These are phyloP conservation scores for Griposia aprilina DNA, from an alignment of 2,888 invertebrate species.

Conservation along the genomic window DNA sequence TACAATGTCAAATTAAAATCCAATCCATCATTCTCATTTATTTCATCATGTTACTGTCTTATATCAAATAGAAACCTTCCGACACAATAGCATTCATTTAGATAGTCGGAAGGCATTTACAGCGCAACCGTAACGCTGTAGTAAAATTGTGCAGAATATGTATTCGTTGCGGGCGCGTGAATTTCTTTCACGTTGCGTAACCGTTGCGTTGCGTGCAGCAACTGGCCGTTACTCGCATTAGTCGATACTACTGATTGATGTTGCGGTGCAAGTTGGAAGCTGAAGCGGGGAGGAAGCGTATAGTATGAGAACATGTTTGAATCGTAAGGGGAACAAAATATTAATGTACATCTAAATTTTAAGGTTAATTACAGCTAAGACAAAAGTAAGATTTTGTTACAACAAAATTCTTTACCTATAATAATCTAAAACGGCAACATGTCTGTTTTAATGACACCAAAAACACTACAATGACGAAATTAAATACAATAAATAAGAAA, in stretches of 20 bases:
- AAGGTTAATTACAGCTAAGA: too few relatives aligned
- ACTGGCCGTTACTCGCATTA: conserved; percentile 55
- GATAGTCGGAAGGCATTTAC: conserved; percentile 39
- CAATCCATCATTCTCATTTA: background rate
- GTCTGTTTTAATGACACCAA: too few relatives aligned
- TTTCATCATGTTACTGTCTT: background rate
- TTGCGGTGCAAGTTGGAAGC: conserved; percentile 9
- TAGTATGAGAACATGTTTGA: too few relatives aligned
- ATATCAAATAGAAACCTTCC: conserved; percentile 31
- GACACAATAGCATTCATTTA: conserved; percentile 31
- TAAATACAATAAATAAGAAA: too few relatives aligned
- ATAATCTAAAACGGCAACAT: too few relatives aligned
- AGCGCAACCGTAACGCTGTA: conserved; percentile 37
- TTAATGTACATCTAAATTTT: too few relatives aligned
- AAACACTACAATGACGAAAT: too few relatives aligned
- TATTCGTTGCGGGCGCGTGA: conserved; percentile 63
- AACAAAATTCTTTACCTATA: too few relatives aligned
- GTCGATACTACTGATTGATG: conserved; percentile 68
- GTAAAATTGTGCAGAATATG: conserved; percentile 61
- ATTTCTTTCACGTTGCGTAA: conserved; percentile 73
- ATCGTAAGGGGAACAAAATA: too few relatives aligned
- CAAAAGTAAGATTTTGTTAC: too few relatives aligned
- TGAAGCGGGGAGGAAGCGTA: conserved; percentile 24
- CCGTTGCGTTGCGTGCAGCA: conserved; percentile 58
- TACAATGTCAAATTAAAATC: background rate